Base-by-base conservation (phyloP, 2,797 vertebrate species). In the Danio jaintianensis region DNA sequence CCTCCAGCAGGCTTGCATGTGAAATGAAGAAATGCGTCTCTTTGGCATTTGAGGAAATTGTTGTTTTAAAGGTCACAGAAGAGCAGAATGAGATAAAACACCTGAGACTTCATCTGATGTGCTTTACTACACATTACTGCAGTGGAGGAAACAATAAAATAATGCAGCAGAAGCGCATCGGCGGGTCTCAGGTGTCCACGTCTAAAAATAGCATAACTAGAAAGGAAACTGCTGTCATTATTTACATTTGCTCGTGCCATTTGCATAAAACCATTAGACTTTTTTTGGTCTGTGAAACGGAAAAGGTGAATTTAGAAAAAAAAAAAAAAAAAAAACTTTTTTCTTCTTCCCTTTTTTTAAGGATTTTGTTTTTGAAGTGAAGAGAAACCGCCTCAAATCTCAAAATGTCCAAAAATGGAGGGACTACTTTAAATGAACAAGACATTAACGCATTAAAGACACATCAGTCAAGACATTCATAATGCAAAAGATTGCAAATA, bases 1-100 rank as follows among this genome's bases (percentile, higher is more conserved):
- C 40, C 52, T 67, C 50, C n/a, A 68, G 47, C 63, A 38, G 20
- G 22, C 42, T 64, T 59, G 53, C 22, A 5, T 48, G 64, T 42
- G 45, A 47, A 50, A 22, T 7, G 2, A 42, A 40, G 56, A 40
- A 56, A 58, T 59, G 63, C 43, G 40, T 78, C n/a, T 59, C 53
- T 50, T 22, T 78, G 64, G 47, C 75, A 78, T 78, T 69, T 59
- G 43, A 78, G 66, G 50, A 78, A 59, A 69, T 61, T 1, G 29
- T 8, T 36, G 55, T 61, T 78, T 78, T 50, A 59, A 78, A 78
- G 76, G 76, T 78, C 76, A 78, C 22, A 59, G 43, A 36, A 50
- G 43, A 78, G 52, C 61, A 77, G 42, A 59, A 59, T 50, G 64
- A 58, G 18, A 69, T 59, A 64, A 78, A 18, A 78, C 64, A 78